Evolutionary conservation across 2,797 vertebrate genomes (phyloP).

Genomic region (Octomys mimax): DNA sequence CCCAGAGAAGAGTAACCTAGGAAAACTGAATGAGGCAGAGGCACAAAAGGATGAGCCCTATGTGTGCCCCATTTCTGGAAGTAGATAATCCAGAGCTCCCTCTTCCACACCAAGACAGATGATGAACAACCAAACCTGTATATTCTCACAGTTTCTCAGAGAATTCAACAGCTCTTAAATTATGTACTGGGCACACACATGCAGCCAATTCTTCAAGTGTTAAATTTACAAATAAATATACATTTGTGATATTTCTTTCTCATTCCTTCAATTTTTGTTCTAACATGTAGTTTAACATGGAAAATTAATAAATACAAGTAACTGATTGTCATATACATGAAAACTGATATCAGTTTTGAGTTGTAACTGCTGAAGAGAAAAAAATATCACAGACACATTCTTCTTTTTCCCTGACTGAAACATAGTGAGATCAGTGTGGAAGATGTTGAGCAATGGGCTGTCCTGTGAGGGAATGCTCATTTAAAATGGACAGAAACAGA

Average conservation of each 20-base stretch:
- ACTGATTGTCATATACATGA: background rate
- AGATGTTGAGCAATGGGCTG: background rate
- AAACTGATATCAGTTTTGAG: constrained; percentile 27
- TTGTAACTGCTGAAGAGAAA: constrained; percentile 36
- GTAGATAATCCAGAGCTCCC: background rate
- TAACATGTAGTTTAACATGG: constrained; percentile 26
- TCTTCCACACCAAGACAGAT: background rate
- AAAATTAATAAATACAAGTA: constrained; percentile 48
- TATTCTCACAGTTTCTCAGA: background rate
- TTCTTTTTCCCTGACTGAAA: constrained; percentile 4
- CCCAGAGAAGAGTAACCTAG: too few relatives aligned
- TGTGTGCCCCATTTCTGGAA: background rate
- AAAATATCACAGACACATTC: constrained; percentile 42
- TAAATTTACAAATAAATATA: constrained; percentile 17
- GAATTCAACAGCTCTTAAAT: constrained; percentile 7
- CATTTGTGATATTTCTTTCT: constrained; percentile 18
- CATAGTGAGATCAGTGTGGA: background rate
- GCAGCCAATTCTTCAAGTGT: background rate
- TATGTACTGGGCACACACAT: background rate
- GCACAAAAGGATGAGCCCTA: background rate
- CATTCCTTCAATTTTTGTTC: background rate
- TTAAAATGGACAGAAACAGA: constrained; percentile 61
- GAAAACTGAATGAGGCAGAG: background rate
- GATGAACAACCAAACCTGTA: background rate
- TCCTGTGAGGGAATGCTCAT: constrained; percentile 44